These are phyloP conservation scores for Hyphantria cunea DNA, from an alignment of 1,140 invertebrate species.

Conservation along the genomic window DNA sequence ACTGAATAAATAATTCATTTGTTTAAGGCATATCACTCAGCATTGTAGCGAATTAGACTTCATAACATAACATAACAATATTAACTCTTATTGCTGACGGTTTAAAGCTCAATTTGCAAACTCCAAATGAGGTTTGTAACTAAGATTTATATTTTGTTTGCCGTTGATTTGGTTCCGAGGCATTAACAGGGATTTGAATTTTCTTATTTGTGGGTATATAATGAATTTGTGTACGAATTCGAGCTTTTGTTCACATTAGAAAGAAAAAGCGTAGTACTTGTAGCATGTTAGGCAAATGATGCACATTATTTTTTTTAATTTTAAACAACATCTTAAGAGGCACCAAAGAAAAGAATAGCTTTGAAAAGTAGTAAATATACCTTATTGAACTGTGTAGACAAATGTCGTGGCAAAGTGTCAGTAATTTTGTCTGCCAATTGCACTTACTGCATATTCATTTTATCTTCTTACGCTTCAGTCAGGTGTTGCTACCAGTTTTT, in stretches of 20 bases:
- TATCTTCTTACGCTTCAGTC: too few relatives aligned
- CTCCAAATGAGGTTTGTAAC: conserved; percentile 25
- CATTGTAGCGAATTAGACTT: conserved; percentile 43
- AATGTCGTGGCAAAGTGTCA: too few relatives aligned
- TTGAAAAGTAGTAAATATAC: too few relatives aligned
- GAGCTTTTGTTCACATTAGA: neutral
- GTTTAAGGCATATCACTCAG: conserved; percentile 67
- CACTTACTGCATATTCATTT: too few relatives aligned
- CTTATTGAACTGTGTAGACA: too few relatives aligned
- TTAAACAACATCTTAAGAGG: too few relatives aligned
- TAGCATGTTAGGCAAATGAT: too few relatives aligned
- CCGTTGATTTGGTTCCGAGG: conserved; percentile 18
- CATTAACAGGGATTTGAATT: conserved; percentile 26
- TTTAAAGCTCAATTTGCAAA: conserved; percentile 25
- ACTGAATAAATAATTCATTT: conserved; percentile 76
- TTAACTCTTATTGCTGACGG: conserved; percentile 21
- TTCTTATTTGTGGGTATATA: conserved; percentile 19
- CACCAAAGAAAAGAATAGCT: too few relatives aligned
- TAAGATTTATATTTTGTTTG: conserved; percentile 32
- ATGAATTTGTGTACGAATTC: conserved; percentile 22
- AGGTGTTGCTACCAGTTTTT: too few relatives aligned
- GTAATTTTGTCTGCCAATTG: too few relatives aligned
- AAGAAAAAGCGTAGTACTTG: too few relatives aligned
- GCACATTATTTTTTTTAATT: too few relatives aligned
- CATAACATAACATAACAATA: conserved; percentile 6